phyloP scores from a whole-genome alignment of 64 coral and sea anemone species.

The Stylophora pistillata region DNA sequence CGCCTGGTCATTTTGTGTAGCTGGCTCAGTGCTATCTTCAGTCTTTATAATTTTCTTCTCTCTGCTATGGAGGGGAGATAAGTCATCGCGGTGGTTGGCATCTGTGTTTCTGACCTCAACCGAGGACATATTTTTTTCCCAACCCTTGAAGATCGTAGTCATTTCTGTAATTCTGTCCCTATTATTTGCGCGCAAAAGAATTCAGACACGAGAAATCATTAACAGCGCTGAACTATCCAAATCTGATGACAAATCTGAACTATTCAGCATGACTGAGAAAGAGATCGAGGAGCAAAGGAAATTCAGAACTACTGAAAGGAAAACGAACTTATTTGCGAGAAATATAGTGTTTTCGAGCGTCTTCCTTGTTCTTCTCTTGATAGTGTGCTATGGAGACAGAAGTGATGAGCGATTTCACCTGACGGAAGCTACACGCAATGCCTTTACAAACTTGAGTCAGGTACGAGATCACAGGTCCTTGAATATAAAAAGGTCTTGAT shows the following conservation, averaged over 20 bases:
- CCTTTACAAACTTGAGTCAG: slow-evolving; percentile 64
- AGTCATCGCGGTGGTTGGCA: slow-evolving; percentile 68
- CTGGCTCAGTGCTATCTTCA: slow-evolving; percentile 29
- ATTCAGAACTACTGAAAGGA: slow-evolving; percentile 52
- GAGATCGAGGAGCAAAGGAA: slow-evolving; percentile 48
- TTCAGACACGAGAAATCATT: background rate
- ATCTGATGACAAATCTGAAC: background rate
- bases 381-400: slow-evolving; percentile 75
- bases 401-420: slow-evolving; percentile 51
- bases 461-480: background rate
- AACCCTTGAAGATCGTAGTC: slow-evolving; percentile 71
- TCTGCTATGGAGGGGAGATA: slow-evolving; percentile 56
- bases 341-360: slow-evolving; percentile 37
- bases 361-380: slow-evolving; percentile 57
- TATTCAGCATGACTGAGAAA: background rate
- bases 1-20: slow-evolving; percentile 66
- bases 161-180: slow-evolving; percentile 56
- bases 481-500: too few relatives aligned
- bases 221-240: background rate
- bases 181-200: background rate
- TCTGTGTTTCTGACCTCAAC: slow-evolving; percentile 68
- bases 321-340: slow-evolving; percentile 55
- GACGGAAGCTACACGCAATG: slow-evolving; percentile 38
- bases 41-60: slow-evolving; percentile 62
- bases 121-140: slow-evolving; percentile 71